Percentiles rank a stretch among this genome's conserved stretches.
Evolutionary conservation across 2,888 invertebrate genomes (phyloP).

Genomic region (Mythimna albipuncta): DNA sequence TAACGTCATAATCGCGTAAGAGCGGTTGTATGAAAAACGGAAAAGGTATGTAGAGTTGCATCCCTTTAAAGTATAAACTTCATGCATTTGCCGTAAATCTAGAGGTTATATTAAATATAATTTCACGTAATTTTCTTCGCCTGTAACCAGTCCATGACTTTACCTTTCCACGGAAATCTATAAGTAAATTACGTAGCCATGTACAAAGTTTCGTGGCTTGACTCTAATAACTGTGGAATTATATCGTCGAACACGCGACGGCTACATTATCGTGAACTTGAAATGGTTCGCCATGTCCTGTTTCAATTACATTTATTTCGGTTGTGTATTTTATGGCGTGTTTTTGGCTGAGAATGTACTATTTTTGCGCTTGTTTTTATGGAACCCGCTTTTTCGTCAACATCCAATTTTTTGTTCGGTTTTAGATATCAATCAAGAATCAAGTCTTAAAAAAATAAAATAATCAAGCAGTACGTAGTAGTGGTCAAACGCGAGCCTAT

Average conservation of each 20-base stretch:
- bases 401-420: no score
- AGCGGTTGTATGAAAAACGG: no score
- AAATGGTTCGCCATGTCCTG: constrained; percentile 23
- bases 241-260: constrained; percentile 40
- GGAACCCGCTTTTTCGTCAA: background rate
- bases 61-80: background rate
- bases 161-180: constrained; percentile 24
- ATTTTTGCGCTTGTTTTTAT: background rate
- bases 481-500: no score
- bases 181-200: constrained; percentile 32
- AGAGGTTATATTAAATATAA: constrained; percentile 9
- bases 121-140: constrained; percentile 20
- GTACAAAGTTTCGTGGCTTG: constrained; percentile 31
- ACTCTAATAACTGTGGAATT: constrained; percentile 29
- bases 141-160: constrained; percentile 10
- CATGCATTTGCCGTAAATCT: background rate
- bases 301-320: constrained; percentile 10
- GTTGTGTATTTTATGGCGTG: constrained; percentile 9
- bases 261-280: constrained; percentile 53
- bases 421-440: no score
- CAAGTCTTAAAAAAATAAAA: no score
- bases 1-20: no score
- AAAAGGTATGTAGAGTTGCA: no score
- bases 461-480: no score
- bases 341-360: background rate